These are phyloP conservation scores for Tigriopus californicus DNA, from an alignment of 2,888 invertebrate genomes.

Conservation along the genomic window DNA sequence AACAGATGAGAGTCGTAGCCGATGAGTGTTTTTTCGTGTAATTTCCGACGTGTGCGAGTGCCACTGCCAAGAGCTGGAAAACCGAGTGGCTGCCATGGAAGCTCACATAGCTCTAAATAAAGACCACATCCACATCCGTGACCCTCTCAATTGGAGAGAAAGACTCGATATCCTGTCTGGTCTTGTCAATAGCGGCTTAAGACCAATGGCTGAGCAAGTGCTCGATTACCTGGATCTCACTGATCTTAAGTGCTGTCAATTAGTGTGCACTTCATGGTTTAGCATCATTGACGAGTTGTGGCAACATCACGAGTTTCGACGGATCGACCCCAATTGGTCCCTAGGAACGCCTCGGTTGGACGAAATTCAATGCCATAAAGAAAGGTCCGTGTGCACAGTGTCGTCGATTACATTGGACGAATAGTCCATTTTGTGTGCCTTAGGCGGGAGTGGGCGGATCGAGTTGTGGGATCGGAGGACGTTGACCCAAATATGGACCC, in stretches of 20 bases:
- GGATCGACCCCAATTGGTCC: not conserved
- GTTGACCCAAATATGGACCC: not conserved
- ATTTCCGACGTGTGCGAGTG: too few relatives aligned
- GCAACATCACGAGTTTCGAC: not conserved
- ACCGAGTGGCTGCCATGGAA: too few relatives aligned
- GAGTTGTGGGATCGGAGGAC: conserved; percentile 4
- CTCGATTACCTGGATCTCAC: too few relatives aligned
- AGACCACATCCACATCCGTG: too few relatives aligned
- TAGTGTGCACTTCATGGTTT: not conserved
- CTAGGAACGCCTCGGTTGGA: not conserved
- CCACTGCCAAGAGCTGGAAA: too few relatives aligned
- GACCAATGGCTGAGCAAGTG: too few relatives aligned
- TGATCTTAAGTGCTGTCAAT: not conserved
- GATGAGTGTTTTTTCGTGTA: too few relatives aligned
- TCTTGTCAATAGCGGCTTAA: too few relatives aligned
- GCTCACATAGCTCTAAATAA: too few relatives aligned
- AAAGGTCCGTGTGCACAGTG: conserved; percentile 4
- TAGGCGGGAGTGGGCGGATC: not conserved
- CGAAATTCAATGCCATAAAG: conserved; percentile 2
- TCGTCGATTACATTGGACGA: not conserved
- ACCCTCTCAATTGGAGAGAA: too few relatives aligned
- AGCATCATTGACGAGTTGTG: not conserved
- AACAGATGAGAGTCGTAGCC: too few relatives aligned
- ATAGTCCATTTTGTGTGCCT: not conserved
- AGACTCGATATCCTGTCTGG: too few relatives aligned